A percentile compares a stretch with the other conserved stretches of the same genome.
phyloP scores from a whole-genome alignment of 2,113 vertebrate genomes.

The Cottus gobio region DNA sequence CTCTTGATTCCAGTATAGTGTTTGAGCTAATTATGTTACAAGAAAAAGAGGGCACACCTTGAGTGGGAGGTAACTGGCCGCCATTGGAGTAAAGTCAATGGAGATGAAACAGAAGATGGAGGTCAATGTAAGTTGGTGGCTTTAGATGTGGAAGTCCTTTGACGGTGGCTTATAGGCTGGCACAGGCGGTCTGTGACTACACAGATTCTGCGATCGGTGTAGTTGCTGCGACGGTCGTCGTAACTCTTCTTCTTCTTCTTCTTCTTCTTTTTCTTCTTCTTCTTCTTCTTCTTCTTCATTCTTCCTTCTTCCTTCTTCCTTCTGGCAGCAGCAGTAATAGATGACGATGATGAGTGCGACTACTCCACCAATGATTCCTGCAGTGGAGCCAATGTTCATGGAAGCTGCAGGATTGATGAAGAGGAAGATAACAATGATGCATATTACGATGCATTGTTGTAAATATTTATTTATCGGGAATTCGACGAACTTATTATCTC shows the following conservation, averaged over 20 bases:
- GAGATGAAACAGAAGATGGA: not conserved
- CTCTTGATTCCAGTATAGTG: not conserved
- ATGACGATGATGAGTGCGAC: constrained; percentile 51
- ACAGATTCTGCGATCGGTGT: no score
- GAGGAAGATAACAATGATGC: not conserved
- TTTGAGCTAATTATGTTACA: constrained; percentile 1
- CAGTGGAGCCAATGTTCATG: constrained; percentile 67
- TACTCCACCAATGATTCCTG: constrained; percentile 65
- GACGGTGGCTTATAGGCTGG: constrained; percentile 67
- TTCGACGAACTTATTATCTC: constrained; percentile 75
- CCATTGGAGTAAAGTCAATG: not conserved
- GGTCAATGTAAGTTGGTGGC: not conserved
- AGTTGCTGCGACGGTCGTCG: no score
- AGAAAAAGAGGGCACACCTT: not conserved
- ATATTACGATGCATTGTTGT: not conserved
- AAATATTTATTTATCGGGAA: not conserved
- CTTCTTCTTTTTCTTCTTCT: no score
- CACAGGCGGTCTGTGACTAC: constrained; percentile 66
- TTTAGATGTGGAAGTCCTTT: constrained; percentile 46
- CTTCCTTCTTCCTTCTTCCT: no score
- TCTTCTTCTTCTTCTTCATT: no score
- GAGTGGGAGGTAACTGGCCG: not conserved
- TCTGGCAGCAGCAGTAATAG: constrained; percentile 70
- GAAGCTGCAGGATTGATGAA: constrained; percentile 61
- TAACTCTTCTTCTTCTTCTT: no score